Evolutionary conservation across 2,888 invertebrate species (phyloP).

Genomic region (Phragmatobia fuliginosa): DNA sequence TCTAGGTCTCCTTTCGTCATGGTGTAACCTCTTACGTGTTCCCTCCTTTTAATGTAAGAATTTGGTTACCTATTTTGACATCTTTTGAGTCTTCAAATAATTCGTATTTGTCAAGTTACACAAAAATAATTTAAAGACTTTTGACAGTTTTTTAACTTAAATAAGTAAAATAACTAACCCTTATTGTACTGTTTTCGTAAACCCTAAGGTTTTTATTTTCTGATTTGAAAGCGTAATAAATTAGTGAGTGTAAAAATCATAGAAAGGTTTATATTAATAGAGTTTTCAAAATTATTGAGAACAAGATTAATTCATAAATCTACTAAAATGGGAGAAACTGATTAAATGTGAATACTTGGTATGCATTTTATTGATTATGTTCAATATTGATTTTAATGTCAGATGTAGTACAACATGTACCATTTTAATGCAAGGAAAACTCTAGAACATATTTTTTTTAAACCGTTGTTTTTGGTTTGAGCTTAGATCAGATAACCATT

Average conservation of each 20-base stretch:
- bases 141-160: background rate
- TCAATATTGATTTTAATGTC: background rate
- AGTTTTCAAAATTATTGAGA: background rate
- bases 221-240: background rate
- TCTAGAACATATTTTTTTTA: too few species aligned
- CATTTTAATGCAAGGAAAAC: background rate
- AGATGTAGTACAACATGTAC: too few species aligned
- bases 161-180: background rate
- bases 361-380: background rate
- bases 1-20: background rate
- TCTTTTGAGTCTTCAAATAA: too few species aligned
- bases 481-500: background rate
- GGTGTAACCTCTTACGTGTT: background rate
- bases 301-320: background rate
- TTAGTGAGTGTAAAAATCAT: background rate
- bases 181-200: background rate
- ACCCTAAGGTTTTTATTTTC: background rate
- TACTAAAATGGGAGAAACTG: background rate
- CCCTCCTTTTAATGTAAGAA: background rate
- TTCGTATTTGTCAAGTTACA: too few species aligned
- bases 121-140: too few species aligned
- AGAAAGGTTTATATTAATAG: background rate
- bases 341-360: background rate
- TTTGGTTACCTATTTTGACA: too few species aligned
- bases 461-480: background rate